Conservation (phyloP, 2,888 invertebrate genomes). For the Caenorhabditis uteleia region DNA sequence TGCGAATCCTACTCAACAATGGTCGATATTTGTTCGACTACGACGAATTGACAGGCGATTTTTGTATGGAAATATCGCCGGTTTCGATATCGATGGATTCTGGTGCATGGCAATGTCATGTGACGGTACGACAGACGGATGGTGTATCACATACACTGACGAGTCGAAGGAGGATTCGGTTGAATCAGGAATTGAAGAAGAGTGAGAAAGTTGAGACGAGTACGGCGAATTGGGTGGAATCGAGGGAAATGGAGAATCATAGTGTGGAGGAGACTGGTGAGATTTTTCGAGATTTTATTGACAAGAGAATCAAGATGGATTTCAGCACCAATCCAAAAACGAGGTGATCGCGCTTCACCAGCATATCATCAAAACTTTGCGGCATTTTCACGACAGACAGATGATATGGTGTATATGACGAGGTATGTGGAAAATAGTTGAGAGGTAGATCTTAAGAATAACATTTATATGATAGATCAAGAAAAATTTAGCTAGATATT, state of each 20-base stretch:
- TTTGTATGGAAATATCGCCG: slow-evolving; percentile 55
- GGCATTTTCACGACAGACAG: slow-evolving; percentile 27
- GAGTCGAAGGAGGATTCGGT: slow-evolving; percentile 41
- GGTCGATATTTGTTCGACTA: slow-evolving; percentile 57
- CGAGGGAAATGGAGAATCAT: too few relatives aligned
- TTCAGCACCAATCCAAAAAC: slow-evolving; percentile 7
- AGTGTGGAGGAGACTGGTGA: too few relatives aligned
- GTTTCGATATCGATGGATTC: slow-evolving; percentile 39
- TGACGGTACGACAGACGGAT: slow-evolving; percentile 43
- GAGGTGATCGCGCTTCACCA: slow-evolving; percentile 21
- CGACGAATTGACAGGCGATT: slow-evolving; percentile 58
- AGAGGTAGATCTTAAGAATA: too few relatives aligned
- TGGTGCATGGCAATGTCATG: slow-evolving; percentile 56
- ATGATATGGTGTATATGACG: slow-evolving; percentile 34
- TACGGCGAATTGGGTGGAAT: neutral
- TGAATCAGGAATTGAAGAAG: slow-evolving; percentile 6
- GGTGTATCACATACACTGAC: slow-evolving; percentile 50
- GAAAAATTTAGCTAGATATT: too few relatives aligned
- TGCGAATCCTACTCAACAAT: slow-evolving; percentile 46
- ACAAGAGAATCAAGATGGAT: neutral
- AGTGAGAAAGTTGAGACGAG: neutral
- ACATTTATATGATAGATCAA: too few relatives aligned
- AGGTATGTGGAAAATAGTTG: neutral
- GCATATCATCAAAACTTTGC: slow-evolving; percentile 7
- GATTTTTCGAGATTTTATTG: too few relatives aligned